These are phyloP conservation scores for Typhlichthys subterraneus DNA, from an alignment of 2,797 vertebrate species.

Conservation along the genomic window DNA sequence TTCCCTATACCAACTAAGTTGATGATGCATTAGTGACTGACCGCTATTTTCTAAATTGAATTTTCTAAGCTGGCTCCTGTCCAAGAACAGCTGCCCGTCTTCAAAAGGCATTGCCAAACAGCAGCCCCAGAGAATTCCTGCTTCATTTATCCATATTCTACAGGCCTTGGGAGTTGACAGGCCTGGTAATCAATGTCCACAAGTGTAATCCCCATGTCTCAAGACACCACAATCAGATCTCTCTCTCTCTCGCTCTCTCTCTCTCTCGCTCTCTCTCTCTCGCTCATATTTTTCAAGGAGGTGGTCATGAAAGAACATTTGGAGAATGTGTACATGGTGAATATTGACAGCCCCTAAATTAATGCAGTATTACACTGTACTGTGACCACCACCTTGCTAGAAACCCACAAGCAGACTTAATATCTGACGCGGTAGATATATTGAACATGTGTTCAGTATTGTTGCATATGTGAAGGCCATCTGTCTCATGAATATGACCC, in stretches of 20 bases:
- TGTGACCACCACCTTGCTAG: conserved; percentile 38
- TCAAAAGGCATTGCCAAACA: conserved; percentile 69
- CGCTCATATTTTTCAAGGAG: no score
- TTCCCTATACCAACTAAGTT: conserved; percentile 58
- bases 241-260: conserved; percentile 9
- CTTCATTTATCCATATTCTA: conserved; percentile 75
- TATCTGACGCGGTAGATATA: conserved; percentile 37
- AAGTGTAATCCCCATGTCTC: conserved; percentile 68
- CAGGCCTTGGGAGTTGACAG: conserved; percentile 71
- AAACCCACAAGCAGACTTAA: conserved; percentile 28
- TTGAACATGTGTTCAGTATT: conserved; percentile 48
- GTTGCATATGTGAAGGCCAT: conserved; percentile 61
- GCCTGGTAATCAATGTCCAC: conserved; percentile 72
- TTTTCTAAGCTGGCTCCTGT: conserved; percentile 61
- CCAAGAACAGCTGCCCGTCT: conserved; percentile 65
- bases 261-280: not conserved
- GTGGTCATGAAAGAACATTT: not conserved
- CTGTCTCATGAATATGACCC: conserved; percentile 57
- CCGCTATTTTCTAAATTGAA: conserved; percentile 71
- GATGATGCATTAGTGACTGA: conserved; percentile 72
- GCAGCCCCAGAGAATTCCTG: conserved; percentile 61
- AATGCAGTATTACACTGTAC: no score
- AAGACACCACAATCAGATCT: conserved; percentile 56
- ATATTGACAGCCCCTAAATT: not conserved
- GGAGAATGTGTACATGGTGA: not conserved